Evolutionary conservation across 2,888 invertebrate species (phyloP).

Genomic region (Aphrophora alni): DNA sequence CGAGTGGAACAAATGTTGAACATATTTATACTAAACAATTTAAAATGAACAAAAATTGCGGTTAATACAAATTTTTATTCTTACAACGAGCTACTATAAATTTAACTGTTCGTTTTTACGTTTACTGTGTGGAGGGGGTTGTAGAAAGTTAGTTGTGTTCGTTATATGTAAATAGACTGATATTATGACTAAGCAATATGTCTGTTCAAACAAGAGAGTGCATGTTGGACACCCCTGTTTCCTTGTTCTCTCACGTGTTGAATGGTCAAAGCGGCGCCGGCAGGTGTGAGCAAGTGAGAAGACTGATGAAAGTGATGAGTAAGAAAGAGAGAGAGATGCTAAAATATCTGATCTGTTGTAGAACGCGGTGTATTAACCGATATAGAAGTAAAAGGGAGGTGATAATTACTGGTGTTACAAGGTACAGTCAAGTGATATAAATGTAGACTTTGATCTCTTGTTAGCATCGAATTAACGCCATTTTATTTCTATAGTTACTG

Average conservation of each 20-base stretch:
- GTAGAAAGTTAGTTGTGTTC: background rate
- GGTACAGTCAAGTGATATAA: background rate
- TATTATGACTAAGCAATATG: background rate
- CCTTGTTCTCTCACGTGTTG: background rate
- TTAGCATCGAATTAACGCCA: background rate
- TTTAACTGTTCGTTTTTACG: too few species aligned
- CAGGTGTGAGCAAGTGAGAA: background rate
- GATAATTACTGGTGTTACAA: background rate
- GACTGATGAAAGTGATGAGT: background rate
- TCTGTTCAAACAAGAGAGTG: background rate
- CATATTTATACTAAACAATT: too few species aligned
- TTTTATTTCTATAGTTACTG: too few species aligned
- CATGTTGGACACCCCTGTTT: background rate
- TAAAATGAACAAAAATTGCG: too few species aligned
- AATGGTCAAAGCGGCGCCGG: constrained; percentile 4
- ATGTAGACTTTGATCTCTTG: background rate
- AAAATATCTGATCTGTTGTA: background rate
- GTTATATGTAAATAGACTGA: background rate
- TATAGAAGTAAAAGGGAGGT: background rate
- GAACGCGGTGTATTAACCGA: background rate
- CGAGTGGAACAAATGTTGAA: too few species aligned
- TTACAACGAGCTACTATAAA: too few species aligned
- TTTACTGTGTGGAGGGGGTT: too few species aligned
- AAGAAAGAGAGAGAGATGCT: background rate
- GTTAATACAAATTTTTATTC: too few species aligned